A percentile compares a stretch with the other conserved stretches of the same genome.
These are phyloP conservation scores for Blera fallax DNA, from an alignment of 2,888 invertebrate species.

Conservation along the genomic window DNA sequence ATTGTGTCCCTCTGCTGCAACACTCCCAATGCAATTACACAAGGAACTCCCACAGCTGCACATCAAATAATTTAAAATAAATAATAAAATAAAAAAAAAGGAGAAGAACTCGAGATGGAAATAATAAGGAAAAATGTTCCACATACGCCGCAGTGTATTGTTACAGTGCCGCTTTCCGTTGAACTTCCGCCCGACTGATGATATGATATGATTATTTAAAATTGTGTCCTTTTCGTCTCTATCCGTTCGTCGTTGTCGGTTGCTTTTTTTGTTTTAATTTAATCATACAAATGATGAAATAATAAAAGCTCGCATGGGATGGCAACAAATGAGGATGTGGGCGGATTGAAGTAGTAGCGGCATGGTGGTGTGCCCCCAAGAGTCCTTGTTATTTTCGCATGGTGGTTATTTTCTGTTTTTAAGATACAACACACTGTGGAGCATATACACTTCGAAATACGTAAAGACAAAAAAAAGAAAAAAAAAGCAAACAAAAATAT, in stretches of 20 bases:
- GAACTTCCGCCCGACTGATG: conserved; percentile 53
- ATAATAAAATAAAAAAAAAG: background rate
- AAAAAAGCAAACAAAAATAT: background rate
- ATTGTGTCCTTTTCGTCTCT: conserved; percentile 57
- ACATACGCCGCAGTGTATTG: conserved; percentile 46
- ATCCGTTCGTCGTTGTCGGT: background rate
- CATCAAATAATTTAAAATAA: conserved; percentile 10
- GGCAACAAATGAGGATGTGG: conserved; percentile 23
- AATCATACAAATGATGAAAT: conserved; percentile 72
- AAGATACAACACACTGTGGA: background rate
- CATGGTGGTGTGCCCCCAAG: conserved; percentile 17
- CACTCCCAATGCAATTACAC: conserved; percentile 61
- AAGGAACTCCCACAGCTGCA: conserved; percentile 25
- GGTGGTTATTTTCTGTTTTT: background rate
- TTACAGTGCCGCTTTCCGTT: conserved; percentile 38
- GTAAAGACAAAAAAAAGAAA: background rate
- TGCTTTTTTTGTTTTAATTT: conserved; percentile 61
- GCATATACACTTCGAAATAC: background rate
- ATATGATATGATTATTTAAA: conserved; percentile 70
- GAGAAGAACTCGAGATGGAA: conserved; percentile 17
- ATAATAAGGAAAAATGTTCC: conserved; percentile 46
- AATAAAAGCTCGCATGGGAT: conserved; percentile 60
- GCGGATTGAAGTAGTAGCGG: background rate
- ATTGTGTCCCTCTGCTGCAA: conserved; percentile 59
- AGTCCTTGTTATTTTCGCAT: conserved; percentile 28